Evolutionary conservation across 2,888 invertebrate species (phyloP).

Genomic region (Conus canariensis): DNA sequence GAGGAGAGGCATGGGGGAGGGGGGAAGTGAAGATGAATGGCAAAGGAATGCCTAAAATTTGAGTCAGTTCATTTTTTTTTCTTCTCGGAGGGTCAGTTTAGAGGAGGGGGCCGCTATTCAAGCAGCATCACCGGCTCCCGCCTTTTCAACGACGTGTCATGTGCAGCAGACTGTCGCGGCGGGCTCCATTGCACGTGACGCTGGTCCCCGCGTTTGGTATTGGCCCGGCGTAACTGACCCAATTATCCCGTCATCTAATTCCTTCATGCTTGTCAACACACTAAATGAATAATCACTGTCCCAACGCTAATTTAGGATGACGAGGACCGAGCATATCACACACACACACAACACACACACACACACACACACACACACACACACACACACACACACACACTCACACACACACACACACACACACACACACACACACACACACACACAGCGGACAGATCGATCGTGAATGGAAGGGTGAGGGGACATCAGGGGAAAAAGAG

Average conservation of each 20-base stretch:
- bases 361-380: too few species aligned
- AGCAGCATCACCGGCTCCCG: not conserved
- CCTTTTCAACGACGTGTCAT: not conserved
- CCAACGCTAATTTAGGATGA: constrained; percentile 30
- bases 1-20: not conserved
- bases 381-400: too few species aligned
- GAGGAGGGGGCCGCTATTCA: not conserved
- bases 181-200: not conserved
- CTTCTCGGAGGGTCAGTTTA: not conserved
- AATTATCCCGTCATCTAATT: constrained; percentile 30
- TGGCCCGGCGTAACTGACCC: constrained; percentile 22
- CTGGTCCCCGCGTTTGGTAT: not conserved
- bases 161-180: not conserved
- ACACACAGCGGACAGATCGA: not conserved
- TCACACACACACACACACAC: too few species aligned
- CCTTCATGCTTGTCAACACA: constrained; percentile 29
- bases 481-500: not conserved
- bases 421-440: too few species aligned
- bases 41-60: too few species aligned
- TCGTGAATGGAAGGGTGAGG: not conserved
- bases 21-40: not conserved
- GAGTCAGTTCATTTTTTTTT: too few species aligned
- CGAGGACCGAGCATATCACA: not conserved
- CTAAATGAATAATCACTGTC: constrained; percentile 26
- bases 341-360: too few species aligned